phyloP scores from a whole-genome alignment of 2,797 vertebrate genomes.

The Acanthornis magna region DNA sequence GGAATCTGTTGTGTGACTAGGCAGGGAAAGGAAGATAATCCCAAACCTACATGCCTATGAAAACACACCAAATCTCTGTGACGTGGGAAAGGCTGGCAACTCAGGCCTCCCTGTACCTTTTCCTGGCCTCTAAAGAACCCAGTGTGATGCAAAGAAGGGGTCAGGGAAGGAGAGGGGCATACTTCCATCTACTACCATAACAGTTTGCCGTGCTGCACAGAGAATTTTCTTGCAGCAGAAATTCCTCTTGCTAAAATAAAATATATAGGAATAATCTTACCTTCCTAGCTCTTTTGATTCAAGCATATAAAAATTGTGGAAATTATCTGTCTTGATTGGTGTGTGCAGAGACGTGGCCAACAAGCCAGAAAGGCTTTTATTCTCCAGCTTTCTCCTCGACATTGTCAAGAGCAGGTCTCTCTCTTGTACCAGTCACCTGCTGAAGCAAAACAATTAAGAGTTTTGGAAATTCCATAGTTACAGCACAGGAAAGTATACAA shows the following conservation, averaged over 20 bases:
- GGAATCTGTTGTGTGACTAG: neutral
- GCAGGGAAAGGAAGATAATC: neutral
- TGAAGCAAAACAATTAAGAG: neutral
- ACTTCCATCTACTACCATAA: neutral
- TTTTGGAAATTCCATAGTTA: neutral
- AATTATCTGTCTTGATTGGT: constrained; percentile 80
- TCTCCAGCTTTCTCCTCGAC: constrained; percentile 87
- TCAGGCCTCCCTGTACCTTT: neutral
- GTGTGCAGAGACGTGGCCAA: constrained; percentile 84
- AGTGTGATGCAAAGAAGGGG: neutral
- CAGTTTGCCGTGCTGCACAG: neutral
- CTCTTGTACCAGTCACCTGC: constrained; percentile 11
- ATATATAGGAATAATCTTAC: constrained; percentile 70
- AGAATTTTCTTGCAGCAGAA: neutral
- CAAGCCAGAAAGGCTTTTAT: constrained; percentile 82
- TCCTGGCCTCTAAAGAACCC: neutral
- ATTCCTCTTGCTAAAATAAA: neutral
- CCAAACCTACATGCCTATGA: neutral
- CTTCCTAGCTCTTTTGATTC: constrained; percentile 86
- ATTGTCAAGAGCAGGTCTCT: constrained; percentile 62
- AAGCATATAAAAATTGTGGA: constrained; percentile 83
- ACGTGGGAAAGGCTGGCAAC: neutral
- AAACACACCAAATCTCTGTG: neutral
- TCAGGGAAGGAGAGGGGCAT: neutral
- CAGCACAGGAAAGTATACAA: neutral